These are phyloP conservation scores for Syritta pipiens DNA, from an alignment of 2,888 invertebrate genomes.

Conservation along the genomic window DNA sequence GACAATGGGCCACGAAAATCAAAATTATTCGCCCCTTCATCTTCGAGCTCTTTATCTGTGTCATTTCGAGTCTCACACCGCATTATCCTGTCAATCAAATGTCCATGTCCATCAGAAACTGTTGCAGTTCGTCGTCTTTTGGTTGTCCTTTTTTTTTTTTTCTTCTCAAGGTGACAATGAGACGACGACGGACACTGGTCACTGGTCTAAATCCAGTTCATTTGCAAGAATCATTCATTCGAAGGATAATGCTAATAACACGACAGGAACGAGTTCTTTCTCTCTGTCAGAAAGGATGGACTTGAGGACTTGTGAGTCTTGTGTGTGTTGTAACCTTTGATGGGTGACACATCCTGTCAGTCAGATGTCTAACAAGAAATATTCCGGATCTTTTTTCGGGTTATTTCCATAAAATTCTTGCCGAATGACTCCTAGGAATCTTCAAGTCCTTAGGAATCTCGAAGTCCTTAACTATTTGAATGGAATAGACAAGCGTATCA, in stretches of 20 bases:
- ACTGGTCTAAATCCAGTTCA: constrained; percentile 36
- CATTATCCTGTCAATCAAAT: constrained; percentile 67
- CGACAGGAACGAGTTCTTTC: constrained; percentile 39
- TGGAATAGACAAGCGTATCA: constrained; percentile 29
- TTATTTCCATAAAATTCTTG: constrained; percentile 30
- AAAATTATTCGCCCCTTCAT: constrained; percentile 48
- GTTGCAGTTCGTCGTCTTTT: constrained; percentile 25
- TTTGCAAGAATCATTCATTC: constrained; percentile 44
- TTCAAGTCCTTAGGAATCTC: too few species aligned
- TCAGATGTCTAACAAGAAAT: constrained; percentile 18
- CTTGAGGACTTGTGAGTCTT: constrained; percentile 6
- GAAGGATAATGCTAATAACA: constrained; percentile 55
- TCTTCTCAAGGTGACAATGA: constrained; percentile 44
- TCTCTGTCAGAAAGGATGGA: not conserved
- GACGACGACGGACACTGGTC: not conserved
- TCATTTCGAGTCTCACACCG: constrained; percentile 25
- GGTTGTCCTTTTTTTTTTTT: constrained; percentile 10
- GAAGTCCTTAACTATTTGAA: constrained; percentile 11
- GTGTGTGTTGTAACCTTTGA: constrained; percentile 36
- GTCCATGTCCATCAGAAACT: constrained; percentile 49
- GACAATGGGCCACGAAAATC: constrained; percentile 32
- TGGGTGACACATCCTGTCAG: constrained; percentile 49
- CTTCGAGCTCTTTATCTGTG: not conserved
- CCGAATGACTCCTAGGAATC: constrained; percentile 38
- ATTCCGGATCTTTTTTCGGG: constrained; percentile 1